A percentile compares a stretch with the other conserved stretches of the same genome.
These are phyloP conservation scores for Pseudochromis fuscus DNA, from an alignment of 2,797 vertebrate species.

Conservation along the genomic window DNA sequence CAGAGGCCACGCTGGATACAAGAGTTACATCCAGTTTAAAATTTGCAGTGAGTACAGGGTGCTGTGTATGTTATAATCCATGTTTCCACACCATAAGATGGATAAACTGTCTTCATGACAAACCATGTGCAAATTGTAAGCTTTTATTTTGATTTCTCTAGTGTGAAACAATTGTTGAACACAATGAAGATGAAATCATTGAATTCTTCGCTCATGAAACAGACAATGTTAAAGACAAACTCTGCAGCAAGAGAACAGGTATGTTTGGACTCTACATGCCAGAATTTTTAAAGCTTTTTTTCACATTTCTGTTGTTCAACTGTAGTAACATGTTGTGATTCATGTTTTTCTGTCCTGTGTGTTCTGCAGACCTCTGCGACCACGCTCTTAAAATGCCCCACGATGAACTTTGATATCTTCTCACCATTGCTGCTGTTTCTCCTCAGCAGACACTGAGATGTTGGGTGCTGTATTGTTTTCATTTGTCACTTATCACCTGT, in stretches of 20 bases:
- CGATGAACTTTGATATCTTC: conserved; percentile 91
- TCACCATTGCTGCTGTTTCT: conserved; percentile 15
- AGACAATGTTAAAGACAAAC: conserved; percentile 94
- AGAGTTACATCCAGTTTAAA: conserved; percentile 90
- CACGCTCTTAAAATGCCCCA: conserved; percentile 91
- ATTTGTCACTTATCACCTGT: conserved; percentile 25
- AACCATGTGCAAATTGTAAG: conserved; percentile 1
- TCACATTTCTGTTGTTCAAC: not conserved
- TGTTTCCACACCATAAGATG: too few species aligned
- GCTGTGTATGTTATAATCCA: too few species aligned
- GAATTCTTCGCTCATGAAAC: conserved; percentile 94
- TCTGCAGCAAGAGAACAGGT: conserved; percentile 98
- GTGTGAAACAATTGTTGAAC: conserved; percentile 96
- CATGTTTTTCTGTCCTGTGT: conserved; percentile 12
- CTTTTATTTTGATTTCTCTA: conserved; percentile 61
- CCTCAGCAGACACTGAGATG: conserved; percentile 24
- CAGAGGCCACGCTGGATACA: conserved; percentile 88
- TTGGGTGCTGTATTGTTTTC: conserved; percentile 53
- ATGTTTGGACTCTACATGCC: conserved; percentile 11
- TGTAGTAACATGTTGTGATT: not conserved
- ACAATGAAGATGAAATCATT: conserved; percentile 95
- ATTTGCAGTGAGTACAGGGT: conserved; percentile 87
- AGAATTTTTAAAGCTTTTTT: not conserved
- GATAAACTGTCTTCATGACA: too few species aligned
- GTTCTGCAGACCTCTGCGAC: conserved; percentile 92